phyloP scores from a whole-genome alignment of 2,113 vertebrate genomes.

The Diphyllodes magnificus region DNA sequence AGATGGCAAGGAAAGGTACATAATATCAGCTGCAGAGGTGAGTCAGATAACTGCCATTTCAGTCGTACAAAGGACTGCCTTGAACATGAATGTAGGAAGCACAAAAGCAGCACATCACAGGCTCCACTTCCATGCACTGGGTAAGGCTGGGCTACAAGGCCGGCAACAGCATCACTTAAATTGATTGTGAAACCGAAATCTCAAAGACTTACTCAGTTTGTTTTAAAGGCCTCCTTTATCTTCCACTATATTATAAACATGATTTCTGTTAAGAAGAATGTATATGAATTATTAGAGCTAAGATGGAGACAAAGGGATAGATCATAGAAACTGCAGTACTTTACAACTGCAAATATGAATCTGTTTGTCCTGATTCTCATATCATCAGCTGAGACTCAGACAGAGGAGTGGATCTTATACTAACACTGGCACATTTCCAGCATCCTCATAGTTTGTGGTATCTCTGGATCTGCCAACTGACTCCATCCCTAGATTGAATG shows the following conservation, averaged over 20 bases:
- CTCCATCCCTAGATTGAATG: background rate
- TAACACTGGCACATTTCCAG: background rate
- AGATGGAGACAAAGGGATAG: background rate
- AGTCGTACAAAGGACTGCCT: background rate
- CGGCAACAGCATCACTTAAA: background rate
- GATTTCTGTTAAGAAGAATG: background rate
- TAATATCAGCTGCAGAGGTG: background rate
- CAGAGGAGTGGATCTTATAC: background rate
- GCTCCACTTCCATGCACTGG: background rate
- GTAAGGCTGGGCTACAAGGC: background rate
- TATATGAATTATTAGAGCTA: background rate
- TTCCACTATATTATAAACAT: background rate
- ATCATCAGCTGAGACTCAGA: background rate
- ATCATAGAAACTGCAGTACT: background rate
- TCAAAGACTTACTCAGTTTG: background rate
- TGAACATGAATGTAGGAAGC: background rate
- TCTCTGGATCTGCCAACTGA: background rate
- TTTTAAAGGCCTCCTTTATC: background rate
- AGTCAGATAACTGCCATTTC: background rate
- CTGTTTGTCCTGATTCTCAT: background rate
- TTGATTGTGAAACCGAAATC: background rate
- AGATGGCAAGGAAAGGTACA: background rate
- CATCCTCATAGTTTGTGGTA: background rate
- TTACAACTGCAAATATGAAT: background rate
- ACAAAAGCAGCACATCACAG: slow-evolving; percentile 25